Evolutionary conservation across 2,113 vertebrate species (phyloP).

Genomic region (Trichechus manatus): DNA sequence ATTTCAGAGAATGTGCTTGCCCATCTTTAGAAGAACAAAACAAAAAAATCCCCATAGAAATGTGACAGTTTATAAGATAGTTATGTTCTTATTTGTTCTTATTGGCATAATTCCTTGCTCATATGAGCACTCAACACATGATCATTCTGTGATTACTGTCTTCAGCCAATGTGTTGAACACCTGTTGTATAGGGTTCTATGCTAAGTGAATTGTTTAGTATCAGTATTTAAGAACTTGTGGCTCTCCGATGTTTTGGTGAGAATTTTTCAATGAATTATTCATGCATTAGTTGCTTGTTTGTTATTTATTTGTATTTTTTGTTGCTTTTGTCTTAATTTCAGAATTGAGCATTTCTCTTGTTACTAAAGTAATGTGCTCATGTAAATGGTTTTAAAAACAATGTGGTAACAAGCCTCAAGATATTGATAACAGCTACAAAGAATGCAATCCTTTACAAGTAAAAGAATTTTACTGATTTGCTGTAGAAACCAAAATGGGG

Average conservation of each 20-base stretch:
- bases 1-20: conserved; percentile 44
- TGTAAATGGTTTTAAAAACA: conserved; percentile 8
- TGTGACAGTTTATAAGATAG: not conserved
- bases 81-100: conserved; percentile 1
- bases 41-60: not conserved
- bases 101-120: conserved; percentile 11
- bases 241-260: conserved; percentile 2
- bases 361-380: conserved; percentile 45
- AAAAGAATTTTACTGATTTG: conserved; percentile 33
- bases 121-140: not conserved
- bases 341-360: conserved; percentile 46
- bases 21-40: conserved; percentile 12
- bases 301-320: conserved; percentile 27
- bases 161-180: not conserved
- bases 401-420: not conserved
- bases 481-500: not conserved
- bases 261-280: conserved; percentile 52
- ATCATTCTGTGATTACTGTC: not conserved
- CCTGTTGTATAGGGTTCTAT: not conserved
- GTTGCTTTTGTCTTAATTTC: conserved; percentile 51
- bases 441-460: not conserved
- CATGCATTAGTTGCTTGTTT: not conserved
- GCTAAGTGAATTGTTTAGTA: not conserved
- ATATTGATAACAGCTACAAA: conserved; percentile 16
- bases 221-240: conserved; percentile 39